Evolutionary conservation across 2,113 vertebrate genomes (phyloP).

Genomic region (Epinephelus lanceolatus): DNA sequence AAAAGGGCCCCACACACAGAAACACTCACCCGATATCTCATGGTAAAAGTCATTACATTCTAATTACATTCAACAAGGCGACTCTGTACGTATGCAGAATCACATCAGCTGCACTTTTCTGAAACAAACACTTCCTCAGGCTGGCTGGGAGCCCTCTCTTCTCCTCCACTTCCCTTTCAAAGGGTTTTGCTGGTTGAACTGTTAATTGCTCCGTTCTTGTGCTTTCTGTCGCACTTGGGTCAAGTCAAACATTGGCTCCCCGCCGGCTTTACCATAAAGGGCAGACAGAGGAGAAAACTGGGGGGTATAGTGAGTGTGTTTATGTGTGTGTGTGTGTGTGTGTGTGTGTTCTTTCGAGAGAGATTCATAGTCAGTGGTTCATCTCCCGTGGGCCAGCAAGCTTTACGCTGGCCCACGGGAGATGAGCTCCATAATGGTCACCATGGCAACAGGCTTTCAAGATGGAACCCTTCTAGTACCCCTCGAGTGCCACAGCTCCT

Average conservation of each 20-base stretch:
- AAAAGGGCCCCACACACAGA: background rate
- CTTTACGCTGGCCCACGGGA: conserved; percentile 73
- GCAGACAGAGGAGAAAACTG: conserved; percentile 54
- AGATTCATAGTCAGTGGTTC: conserved; percentile 38
- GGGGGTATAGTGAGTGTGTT: conserved; percentile 12
- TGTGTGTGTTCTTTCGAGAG: conserved; percentile 56
- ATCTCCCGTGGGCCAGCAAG: conserved; percentile 59
- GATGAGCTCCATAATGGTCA: conserved; percentile 82
- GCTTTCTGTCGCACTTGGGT: conserved; percentile 48
- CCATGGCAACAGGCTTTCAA: conserved; percentile 85
- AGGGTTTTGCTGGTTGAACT: conserved; percentile 34
- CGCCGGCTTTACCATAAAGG: conserved; percentile 55
- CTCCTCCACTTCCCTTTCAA: conserved; percentile 32
- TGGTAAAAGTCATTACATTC: conserved; percentile 26
- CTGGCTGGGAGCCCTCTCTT: conserved; percentile 4
- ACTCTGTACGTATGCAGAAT: conserved; percentile 12
- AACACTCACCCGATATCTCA: conserved; percentile 10
- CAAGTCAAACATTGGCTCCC: conserved; percentile 66
- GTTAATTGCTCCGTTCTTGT: conserved; percentile 62
- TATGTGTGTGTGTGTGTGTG: conserved; percentile 37
- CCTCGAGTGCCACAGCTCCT: conserved; percentile 76
- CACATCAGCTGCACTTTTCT: conserved; percentile 41
- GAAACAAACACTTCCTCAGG: conserved; percentile 38
- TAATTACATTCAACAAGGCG: conserved; percentile 37
- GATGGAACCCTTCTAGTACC: conserved; percentile 78